These are phyloP conservation scores for Hemiprocne comata DNA, from an alignment of 2,113 vertebrate species.

Conservation along the genomic window DNA sequence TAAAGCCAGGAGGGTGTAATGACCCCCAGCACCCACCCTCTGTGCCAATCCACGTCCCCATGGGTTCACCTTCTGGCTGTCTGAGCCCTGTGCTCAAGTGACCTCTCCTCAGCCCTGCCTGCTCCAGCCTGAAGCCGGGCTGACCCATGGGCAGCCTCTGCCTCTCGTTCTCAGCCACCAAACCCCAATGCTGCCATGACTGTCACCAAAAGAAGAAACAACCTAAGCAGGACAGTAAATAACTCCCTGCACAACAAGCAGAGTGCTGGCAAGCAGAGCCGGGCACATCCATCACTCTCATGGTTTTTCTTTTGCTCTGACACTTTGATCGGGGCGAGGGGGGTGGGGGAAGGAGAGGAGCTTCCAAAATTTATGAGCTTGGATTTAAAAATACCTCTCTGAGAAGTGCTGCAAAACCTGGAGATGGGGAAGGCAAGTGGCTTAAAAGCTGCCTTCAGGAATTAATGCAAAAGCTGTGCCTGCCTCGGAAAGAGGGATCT, in stretches of 20 bases:
- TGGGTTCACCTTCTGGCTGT: background rate
- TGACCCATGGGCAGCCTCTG: background rate
- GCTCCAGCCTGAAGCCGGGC: background rate
- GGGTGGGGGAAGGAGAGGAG: slow-evolving; percentile 41
- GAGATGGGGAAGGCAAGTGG: background rate
- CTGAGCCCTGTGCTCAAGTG: fast-evolving
- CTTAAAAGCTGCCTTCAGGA: background rate
- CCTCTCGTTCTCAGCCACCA: background rate
- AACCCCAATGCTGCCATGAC: background rate
- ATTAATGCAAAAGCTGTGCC: background rate
- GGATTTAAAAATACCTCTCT: slow-evolving; percentile 57
- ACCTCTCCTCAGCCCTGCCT: background rate
- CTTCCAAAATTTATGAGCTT: slow-evolving; percentile 68
- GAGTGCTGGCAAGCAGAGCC: background rate
- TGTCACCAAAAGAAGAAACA: background rate
- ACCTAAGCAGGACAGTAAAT: background rate
- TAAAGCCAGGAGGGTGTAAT: background rate
- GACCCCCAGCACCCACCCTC: background rate
- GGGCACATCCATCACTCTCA: background rate
- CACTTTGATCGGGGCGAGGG: slow-evolving; percentile 50
- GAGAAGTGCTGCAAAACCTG: background rate
- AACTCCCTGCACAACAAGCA: background rate
- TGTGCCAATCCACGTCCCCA: background rate
- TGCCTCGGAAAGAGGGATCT: background rate
- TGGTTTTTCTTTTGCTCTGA: slow-evolving; percentile 32